Evolutionary conservation across 2,888 invertebrate genomes (phyloP), one percentile per base, ranked within the genome.

Genomic region (Eurytoma adleriae): DNA sequence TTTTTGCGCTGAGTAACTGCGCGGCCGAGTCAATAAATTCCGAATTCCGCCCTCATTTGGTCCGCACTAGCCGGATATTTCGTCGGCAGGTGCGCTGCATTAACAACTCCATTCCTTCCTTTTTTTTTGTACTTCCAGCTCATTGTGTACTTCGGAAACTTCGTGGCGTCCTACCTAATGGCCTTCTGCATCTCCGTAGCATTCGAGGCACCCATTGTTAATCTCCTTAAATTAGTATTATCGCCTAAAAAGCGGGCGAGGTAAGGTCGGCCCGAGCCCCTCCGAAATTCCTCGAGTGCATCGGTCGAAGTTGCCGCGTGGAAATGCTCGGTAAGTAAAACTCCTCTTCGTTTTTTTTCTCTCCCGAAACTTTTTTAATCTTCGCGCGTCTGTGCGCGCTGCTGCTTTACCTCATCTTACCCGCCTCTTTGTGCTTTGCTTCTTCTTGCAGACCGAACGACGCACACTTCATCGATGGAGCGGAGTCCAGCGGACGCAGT

Each of bases 171-270:
- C 3, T 96, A 96, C 89, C 87, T 95, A 74, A 91, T 93, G 54
- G 95, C 96, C 0, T 96, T 96, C 88, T 93, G 94, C 84, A 94
- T 96, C 82, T 96, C 96, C 13, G 91, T 96, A 85, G 92, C 94
- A 1, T 94, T 96, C 87, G 96, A 96, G 88, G 96, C 96, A n/a
- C 96, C 96, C 0, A 93, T 95, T 68, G 95, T 96, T 66, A 93
- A 95, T 86, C 91, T 96, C 82, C 92, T 96, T 80, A 96, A 96
- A 91, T 93, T 96, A 84, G 91, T 92, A 78, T 91, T 93, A 87
- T 90, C 83, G 83, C 88, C 86, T 86, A 90, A 88, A 88, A 91
- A 89, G 91, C 90, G 88, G 86, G 87, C 69, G 88, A 92, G 89
- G 88, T 90, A 89, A 84, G 72, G 66, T 20, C 18, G 27, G 50